These are phyloP conservation scores for Phrynosoma blainvillii DNA, from an alignment of 2,113 vertebrate species.

Conservation along the genomic window DNA sequence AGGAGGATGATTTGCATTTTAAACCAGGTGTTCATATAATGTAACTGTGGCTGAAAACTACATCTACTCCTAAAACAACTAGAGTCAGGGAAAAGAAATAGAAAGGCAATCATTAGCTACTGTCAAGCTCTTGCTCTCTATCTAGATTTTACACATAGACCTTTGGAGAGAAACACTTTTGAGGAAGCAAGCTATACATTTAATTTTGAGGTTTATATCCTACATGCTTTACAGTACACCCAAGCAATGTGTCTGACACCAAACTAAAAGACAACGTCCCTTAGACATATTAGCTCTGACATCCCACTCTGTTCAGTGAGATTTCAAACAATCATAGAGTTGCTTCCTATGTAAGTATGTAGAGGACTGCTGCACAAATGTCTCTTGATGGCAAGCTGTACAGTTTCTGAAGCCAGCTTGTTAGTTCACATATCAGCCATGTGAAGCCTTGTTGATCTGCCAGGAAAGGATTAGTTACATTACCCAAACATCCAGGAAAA, in stretches of 20 bases:
- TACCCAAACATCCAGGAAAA: neutral
- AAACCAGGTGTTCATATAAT: conserved; percentile 15
- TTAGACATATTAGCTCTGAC: neutral
- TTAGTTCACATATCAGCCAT: neutral
- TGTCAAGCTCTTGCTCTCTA: conserved; percentile 22
- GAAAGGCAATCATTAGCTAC: neutral
- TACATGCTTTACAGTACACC: neutral
- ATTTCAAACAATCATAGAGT: neutral
- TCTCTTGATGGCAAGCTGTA: neutral
- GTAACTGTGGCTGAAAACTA: conserved; percentile 33
- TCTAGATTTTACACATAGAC: conserved; percentile 50
- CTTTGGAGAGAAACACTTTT: neutral
- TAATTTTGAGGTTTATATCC: neutral
- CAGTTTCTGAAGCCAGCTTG: neutral
- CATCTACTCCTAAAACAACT: conserved; percentile 66
- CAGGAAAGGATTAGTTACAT: neutral
- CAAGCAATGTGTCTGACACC: neutral
- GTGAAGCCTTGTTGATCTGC: neutral
- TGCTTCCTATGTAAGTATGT: neutral
- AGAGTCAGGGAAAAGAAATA: conserved; percentile 53
- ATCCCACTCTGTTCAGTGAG: neutral
- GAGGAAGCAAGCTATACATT: too few species aligned
- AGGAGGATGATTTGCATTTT: neutral
- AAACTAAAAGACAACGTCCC: neutral
- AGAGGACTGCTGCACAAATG: neutral